Evolutionary conservation across 2,113 vertebrate genomes (phyloP).

Genomic region (Nesoenas mayeri): DNA sequence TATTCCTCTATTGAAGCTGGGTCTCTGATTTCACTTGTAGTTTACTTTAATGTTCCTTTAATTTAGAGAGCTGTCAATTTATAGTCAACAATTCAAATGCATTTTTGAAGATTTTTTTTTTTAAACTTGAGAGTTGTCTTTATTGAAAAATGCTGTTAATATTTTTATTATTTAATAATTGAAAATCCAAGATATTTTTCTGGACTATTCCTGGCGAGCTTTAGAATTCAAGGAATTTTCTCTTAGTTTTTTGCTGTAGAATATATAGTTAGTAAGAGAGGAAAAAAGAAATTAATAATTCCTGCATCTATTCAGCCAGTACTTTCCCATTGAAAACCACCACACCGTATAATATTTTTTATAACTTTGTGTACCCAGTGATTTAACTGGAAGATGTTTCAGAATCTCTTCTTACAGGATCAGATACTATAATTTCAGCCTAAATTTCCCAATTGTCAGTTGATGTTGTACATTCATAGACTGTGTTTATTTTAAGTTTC

Average conservation of each 20-base stretch:
- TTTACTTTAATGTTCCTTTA: not conserved
- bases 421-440: not conserved
- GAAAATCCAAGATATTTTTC: not conserved
- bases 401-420: not conserved
- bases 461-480: not conserved
- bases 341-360: not conserved
- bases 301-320: not conserved
- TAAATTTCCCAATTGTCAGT: not conserved
- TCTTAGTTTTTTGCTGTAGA: not conserved
- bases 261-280: not conserved
- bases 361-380: not conserved
- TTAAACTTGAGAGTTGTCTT: not conserved
- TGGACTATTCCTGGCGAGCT: not conserved
- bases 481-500: not conserved
- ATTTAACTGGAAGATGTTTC: not conserved
- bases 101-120: not conserved
- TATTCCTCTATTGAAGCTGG: not conserved
- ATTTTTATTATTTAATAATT: not conserved
- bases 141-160: not conserved
- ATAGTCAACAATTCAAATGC: not conserved
- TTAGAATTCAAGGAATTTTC: not conserved
- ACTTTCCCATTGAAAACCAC: not conserved
- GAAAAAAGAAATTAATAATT: not conserved
- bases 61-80: not conserved
- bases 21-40: not conserved